These are phyloP conservation scores for Lydus trimaculatus DNA, from an alignment of 2,888 invertebrate genomes.

Conservation along the genomic window DNA sequence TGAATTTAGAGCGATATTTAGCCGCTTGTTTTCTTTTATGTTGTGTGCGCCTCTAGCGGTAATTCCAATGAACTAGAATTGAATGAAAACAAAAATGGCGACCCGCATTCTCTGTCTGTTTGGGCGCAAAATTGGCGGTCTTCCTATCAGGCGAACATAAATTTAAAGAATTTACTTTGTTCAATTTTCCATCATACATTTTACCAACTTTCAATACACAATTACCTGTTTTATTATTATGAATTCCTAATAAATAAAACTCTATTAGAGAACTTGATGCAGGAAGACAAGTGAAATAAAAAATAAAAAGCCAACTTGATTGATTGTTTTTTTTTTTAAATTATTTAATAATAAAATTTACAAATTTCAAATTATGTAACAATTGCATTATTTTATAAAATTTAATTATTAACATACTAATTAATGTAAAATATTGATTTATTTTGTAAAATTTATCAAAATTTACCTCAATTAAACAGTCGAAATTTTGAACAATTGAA, in stretches of 20 bases:
- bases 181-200: neutral
- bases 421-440: no score
- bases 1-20: neutral
- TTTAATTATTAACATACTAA: no score
- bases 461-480: no score
- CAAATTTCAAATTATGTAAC: no score
- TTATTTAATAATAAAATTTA: no score
- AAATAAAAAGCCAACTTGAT: neutral
- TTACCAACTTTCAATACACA: neutral
- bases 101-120: conserved; percentile 35
- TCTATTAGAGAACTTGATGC: conserved; percentile 57
- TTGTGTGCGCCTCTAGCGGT: neutral
- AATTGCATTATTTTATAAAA: no score
- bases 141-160: conserved; percentile 43
- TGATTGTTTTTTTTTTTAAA: neutral
- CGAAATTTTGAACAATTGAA: no score
- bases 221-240: conserved; percentile 22
- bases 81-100: conserved; percentile 22
- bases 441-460: no score
- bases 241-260: conserved; percentile 41
- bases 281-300: neutral
- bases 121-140: conserved; percentile 58
- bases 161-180: neutral
- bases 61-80: neutral
- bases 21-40: neutral